A percentile compares a stretch with the other conserved stretches of the same genome.
These are phyloP conservation scores for Lathronympha strigana DNA, from an alignment of 2,888 invertebrate genomes.

Conservation along the genomic window DNA sequence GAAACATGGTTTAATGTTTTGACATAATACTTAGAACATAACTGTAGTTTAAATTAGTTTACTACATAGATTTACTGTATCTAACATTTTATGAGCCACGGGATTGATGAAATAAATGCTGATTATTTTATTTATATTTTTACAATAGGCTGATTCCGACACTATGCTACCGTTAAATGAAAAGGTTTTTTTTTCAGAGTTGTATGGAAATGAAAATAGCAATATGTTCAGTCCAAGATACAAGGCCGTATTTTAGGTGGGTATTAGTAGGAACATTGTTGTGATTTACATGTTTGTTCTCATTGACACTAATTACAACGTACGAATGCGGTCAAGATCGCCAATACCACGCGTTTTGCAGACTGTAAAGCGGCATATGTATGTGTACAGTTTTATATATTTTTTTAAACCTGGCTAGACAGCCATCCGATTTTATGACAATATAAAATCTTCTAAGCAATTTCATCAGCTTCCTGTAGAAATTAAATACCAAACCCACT, in stretches of 20 bases:
- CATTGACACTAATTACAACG: constrained; percentile 30
- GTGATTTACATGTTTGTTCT: constrained; percentile 19
- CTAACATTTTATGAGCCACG: too few species aligned
- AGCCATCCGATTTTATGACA: constrained; percentile 34
- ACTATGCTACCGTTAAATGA: too few species aligned
- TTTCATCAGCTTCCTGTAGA: constrained; percentile 36
- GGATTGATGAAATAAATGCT: too few species aligned
- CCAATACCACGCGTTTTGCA: not conserved
- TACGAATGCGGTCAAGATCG: constrained; percentile 30
- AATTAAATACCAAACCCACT: constrained; percentile 38
- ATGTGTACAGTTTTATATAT: not conserved
- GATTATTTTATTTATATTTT: too few species aligned
- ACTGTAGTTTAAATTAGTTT: too few species aligned
- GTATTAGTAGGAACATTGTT: not conserved
- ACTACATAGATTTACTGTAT: too few species aligned
- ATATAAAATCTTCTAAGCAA: constrained; percentile 30
- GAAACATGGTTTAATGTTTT: too few species aligned
- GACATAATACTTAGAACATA: too few species aligned
- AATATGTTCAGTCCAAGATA: not conserved
- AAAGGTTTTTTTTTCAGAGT: not conserved
- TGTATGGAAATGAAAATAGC: too few species aligned
- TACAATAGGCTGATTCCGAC: too few species aligned
- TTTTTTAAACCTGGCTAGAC: not conserved
- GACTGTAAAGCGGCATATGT: not conserved
- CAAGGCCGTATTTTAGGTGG: constrained; percentile 3